Conservation (phyloP, 2,113 vertebrate species). For the Myotis yumanensis region DNA sequence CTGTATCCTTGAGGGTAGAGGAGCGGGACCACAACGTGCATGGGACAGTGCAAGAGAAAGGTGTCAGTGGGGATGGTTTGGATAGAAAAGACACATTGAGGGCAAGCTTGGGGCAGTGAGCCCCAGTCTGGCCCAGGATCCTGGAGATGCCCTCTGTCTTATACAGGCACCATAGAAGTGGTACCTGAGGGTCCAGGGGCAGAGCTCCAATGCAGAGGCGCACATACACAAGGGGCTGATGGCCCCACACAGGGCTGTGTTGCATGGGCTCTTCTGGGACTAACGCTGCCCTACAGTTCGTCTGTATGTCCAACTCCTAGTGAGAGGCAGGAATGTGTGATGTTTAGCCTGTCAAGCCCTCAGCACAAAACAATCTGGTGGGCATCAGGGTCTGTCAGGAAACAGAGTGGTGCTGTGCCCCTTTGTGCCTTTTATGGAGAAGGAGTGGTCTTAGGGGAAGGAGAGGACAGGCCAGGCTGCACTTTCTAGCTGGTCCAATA, state of each 20-base stretch:
- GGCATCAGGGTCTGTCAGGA: no score
- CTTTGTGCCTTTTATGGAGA: neutral
- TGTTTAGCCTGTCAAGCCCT: no score
- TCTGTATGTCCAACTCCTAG: no score
- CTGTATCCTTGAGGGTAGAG: neutral
- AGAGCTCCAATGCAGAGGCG: no score
- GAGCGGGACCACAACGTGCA: neutral
- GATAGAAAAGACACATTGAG: neutral
- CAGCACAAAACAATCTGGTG: no score
- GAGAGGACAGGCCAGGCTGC: neutral
- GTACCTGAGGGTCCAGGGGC: no score
- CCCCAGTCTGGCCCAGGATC: neutral
- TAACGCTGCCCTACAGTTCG: no score
- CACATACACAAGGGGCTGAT: no score
- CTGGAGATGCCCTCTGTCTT: neutral
- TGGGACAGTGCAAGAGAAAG: neutral
- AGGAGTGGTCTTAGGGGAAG: neutral
- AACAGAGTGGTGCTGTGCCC: neutral
- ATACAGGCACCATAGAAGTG: no score
- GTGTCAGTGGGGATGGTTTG: neutral
- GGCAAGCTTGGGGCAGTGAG: neutral
- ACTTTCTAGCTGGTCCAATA: neutral
- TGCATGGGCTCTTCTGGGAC: no score
- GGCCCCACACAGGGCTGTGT: no score
- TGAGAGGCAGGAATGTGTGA: no score